phyloP scores from a whole-genome alignment of 2,888 invertebrate genomes.

The Metallyticus violacea region DNA sequence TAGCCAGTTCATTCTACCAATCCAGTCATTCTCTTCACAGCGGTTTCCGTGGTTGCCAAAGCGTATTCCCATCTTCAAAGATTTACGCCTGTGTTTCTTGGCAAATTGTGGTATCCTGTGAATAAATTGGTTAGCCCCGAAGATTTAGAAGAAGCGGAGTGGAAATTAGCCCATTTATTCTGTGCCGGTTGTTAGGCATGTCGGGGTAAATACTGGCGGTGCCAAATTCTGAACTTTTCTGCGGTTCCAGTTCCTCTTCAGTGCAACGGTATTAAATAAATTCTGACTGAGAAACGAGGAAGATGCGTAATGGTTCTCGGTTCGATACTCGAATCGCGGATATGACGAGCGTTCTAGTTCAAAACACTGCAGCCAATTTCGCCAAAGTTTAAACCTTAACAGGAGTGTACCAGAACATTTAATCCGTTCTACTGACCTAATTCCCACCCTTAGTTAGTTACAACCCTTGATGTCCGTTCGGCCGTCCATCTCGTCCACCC shows the following conservation, averaged over 20 bases:
- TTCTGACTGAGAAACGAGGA: no score
- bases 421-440: slow-evolving; percentile 15
- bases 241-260: neutral
- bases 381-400: neutral
- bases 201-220: neutral
- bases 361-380: neutral
- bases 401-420: neutral
- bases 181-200: neutral
- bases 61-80: neutral
- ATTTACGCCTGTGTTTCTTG: neutral
- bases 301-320: no score
- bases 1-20: no score
- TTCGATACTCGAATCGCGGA: no score
- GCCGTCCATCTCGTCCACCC: neutral
- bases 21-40: neutral
- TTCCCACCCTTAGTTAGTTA: slow-evolving; percentile 8
- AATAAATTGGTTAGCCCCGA: neutral
- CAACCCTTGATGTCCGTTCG: slow-evolving; percentile 3
- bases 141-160: neutral
- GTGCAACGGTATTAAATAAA: no score
- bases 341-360: neutral
- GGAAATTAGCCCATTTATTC: neutral
- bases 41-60: neutral
- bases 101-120: neutral
- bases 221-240: neutral